These are phyloP conservation scores for Argentina silus DNA, from an alignment of 2,797 vertebrate species.

Conservation along the genomic window DNA sequence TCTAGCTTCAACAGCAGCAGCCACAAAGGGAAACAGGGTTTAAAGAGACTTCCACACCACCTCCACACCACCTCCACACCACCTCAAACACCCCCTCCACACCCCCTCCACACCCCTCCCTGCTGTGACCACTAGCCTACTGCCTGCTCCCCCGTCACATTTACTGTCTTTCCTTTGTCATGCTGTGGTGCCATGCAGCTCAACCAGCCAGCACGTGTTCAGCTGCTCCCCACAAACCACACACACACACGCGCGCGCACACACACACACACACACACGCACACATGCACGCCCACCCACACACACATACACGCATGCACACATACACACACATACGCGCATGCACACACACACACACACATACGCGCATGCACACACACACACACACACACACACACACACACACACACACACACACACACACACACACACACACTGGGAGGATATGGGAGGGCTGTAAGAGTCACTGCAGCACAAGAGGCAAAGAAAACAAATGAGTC, in stretches of 20 bases:
- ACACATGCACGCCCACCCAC: neutral
- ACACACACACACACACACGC: neutral
- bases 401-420: conserved; percentile 17
- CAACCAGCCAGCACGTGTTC: conserved; percentile 61
- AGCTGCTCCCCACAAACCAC: conserved; percentile 65
- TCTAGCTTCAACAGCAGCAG: neutral
- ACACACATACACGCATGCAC: conserved; percentile 1
- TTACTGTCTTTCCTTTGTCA: conserved; percentile 60
- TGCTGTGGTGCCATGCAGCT: conserved; percentile 53
- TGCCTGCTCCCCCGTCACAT: conserved; percentile 51
- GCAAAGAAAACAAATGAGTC: conserved; percentile 81
- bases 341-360: conserved; percentile 40
- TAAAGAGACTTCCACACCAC: conserved; percentile 18
- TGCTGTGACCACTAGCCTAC: conserved; percentile 50
- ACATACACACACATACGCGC: conserved; percentile 6
- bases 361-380: neutral
- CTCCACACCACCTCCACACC: neutral
- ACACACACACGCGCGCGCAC: conserved; percentile 29
- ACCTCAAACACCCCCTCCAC: no score
- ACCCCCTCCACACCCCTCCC: conserved; percentile 52
- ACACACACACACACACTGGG: conserved; percentile 43
- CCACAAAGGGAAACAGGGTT: conserved; percentile 56
- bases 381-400: conserved; percentile 7
- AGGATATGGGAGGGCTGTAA: conserved; percentile 65
- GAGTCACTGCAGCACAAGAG: conserved; percentile 55